Evolutionary conservation across 2,113 vertebrate genomes (phyloP).

Genomic region (Notiomystis cincta): DNA sequence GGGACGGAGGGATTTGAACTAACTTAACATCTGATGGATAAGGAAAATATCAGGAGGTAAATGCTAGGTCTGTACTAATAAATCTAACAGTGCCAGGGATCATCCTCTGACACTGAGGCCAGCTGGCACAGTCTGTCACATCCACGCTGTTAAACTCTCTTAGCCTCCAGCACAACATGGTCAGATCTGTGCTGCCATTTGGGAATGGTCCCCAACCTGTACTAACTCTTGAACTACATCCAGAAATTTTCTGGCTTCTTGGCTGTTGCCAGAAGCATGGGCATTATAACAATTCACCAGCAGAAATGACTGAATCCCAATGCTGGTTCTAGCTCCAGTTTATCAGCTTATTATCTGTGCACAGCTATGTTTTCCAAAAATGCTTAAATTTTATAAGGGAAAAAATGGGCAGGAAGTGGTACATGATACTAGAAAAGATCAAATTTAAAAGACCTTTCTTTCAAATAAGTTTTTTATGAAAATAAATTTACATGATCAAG

Average conservation of each 20-base stretch:
- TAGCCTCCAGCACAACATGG: background rate
- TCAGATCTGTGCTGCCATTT: background rate
- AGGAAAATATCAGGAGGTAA: background rate
- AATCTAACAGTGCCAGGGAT: background rate
- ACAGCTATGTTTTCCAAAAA: background rate
- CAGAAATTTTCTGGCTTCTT: background rate
- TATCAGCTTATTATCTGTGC: background rate
- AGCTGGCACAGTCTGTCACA: background rate
- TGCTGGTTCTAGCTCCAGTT: background rate
- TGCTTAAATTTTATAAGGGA: background rate
- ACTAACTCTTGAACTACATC: background rate
- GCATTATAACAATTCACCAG: background rate
- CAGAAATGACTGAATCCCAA: background rate
- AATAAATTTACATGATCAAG: background rate
- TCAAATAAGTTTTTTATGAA: background rate
- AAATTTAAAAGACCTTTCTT: background rate
- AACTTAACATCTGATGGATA: background rate
- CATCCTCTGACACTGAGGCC: background rate
- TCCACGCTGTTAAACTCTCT: background rate
- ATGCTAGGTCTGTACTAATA: background rate
- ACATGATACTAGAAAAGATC: background rate
- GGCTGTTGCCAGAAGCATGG: background rate
- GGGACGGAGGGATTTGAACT: background rate
- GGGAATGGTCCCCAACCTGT: background rate
- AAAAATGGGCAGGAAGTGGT: background rate